Evolutionary conservation across 1,140 invertebrate genomes (phyloP).

Genomic region (Zaprionus taronus): DNA sequence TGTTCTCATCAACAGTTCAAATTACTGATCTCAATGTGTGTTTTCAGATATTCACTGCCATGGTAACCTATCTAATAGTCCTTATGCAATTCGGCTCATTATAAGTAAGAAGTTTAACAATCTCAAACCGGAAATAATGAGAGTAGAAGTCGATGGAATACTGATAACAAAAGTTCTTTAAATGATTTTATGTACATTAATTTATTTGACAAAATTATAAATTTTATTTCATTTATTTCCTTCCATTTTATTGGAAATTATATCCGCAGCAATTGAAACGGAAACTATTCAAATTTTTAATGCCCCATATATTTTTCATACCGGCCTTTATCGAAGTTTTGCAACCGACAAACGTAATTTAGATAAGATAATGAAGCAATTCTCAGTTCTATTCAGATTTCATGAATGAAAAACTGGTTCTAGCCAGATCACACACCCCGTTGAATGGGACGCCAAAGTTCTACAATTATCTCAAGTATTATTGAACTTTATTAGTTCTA

Average conservation of each 20-base stretch:
- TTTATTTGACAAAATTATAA: not conserved
- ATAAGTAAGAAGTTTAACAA: conserved; percentile 25
- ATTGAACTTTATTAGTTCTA: not conserved
- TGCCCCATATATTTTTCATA: not conserved
- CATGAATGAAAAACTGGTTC: conserved; percentile 11
- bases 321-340: not conserved
- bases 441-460: not conserved
- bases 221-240: not conserved
- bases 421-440: not conserved
- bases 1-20: not conserved
- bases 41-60: conserved; percentile 66
- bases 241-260: not conserved
- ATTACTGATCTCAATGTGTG: not conserved
- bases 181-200: too few relatives aligned
- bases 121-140: not conserved
- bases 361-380: conserved; percentile 14
- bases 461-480: conserved; percentile 1
- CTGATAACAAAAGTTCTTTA: too few relatives aligned
- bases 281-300: not conserved
- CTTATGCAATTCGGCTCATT: conserved; percentile 66
- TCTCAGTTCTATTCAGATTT: not conserved
- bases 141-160: not conserved
- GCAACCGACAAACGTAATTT: conserved; percentile 2
- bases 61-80: conserved; percentile 69
- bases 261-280: not conserved